Base-by-base conservation (phyloP, 2,888 invertebrate genomes). In the Drosophila nr. perissopoda region DNA sequence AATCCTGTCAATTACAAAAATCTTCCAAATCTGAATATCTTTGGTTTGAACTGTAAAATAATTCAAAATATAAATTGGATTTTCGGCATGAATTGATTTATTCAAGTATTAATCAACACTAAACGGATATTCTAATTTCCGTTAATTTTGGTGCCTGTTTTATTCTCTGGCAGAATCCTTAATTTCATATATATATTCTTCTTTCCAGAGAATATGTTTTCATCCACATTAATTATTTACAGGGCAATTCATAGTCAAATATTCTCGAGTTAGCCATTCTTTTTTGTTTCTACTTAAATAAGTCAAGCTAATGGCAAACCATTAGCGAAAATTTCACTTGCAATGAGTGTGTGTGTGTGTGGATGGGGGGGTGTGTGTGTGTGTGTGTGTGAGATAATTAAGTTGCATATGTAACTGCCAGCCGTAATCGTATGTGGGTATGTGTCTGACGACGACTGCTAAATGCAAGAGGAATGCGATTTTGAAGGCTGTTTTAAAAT, bases 291-390 rank as follows among this genome's bases (percentile, higher is more conserved):
- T 54, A 72, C 79, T 85, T 82, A 88, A 89, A 88, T 85, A 86
- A 88, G 89, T 89, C 89, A 86, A 82, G 88, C 89, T 88, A 89
- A 88, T 88, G 88, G 88, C 84, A 83, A 78, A 79, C 88, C 88
- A 88, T 88, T 88, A 88, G 88, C 81, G 76, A 82, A 87, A 88
- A 82, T 88, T 83, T 85, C 66, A 49, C 78, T 76, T 54, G 54
- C 54, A 58, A 40, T 63, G 52, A 33, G n/a, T 52, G 54, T 56
- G 34, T 42, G 34, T 42, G 21, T 36, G 46, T 48, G 46, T 56
- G 51, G 60, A 29, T 60, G 16, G 33, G 11, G 1, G 29, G 29
- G 25, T 48, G 33, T 57, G 27, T 46, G 54, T 54, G 25, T 53
- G 18, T 36, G 57, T 59, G 70, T 74, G 71, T 76, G 74, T 67